These are phyloP conservation scores for Strigops habroptila DNA, from an alignment of 2,113 vertebrate species.

Conservation along the genomic window DNA sequence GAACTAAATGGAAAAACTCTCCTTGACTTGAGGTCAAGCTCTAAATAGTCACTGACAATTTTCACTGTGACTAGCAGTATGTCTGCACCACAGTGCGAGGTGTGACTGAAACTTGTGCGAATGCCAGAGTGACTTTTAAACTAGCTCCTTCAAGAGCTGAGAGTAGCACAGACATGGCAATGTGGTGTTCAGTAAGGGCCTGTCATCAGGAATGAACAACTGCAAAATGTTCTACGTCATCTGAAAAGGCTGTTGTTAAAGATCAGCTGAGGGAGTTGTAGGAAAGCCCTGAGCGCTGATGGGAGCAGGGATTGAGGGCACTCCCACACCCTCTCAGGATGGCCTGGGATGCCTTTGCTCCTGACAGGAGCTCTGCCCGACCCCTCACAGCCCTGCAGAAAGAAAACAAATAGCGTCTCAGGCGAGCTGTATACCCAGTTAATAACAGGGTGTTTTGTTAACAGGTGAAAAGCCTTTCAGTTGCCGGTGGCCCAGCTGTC, in stretches of 20 bases:
- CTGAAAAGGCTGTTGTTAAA: not conserved
- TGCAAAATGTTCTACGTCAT: not conserved
- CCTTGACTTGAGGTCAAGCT: constrained; percentile 2
- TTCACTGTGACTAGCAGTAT: not conserved
- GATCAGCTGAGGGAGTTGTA: not conserved
- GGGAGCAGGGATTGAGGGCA: not conserved
- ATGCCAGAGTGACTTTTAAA: not conserved
- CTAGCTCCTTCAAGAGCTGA: not conserved
- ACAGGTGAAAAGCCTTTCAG: constrained; percentile 99
- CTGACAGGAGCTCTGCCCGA: not conserved
- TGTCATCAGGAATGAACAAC: not conserved
- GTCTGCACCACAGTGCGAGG: not conserved
- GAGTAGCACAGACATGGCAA: not conserved
- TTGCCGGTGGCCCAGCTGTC: constrained; percentile 97
- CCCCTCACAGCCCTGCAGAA: not conserved
- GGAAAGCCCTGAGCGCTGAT: not conserved
- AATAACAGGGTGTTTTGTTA: constrained; percentile 70
- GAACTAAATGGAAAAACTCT: not conserved
- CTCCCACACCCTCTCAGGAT: not conserved
- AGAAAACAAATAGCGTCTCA: not conserved
- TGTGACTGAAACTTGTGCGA: not conserved
- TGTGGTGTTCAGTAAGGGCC: not conserved
- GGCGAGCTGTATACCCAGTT: not conserved
- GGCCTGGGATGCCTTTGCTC: not conserved
- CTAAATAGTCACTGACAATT: not conserved